Percentiles rank a stretch among this genome's conserved stretches.
Evolutionary conservation across 1,140 invertebrate genomes (phyloP).

Genomic region (Oedothorax gibbosus): DNA sequence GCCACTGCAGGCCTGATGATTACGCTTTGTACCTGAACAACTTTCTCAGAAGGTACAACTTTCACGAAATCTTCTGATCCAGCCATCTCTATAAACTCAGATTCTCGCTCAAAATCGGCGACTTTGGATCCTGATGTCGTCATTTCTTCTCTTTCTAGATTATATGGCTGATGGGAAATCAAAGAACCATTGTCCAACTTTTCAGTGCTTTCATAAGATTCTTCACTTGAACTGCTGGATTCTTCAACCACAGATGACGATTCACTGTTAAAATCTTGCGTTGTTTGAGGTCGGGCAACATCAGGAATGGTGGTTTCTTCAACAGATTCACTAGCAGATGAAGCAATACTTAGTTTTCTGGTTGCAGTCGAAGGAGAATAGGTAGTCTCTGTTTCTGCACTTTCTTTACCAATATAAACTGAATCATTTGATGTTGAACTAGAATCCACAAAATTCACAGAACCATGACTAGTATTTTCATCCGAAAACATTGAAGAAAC

Average conservation of each 20-base stretch:
- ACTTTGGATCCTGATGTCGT: too few species aligned
- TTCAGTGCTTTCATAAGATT: background rate
- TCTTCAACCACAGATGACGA: background rate
- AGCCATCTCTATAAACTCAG: too few species aligned
- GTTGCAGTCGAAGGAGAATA: background rate
- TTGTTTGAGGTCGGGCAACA: background rate
- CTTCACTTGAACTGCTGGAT: background rate
- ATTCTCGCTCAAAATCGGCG: too few species aligned
- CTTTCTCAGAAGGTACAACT: background rate
- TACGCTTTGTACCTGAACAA: background rate
- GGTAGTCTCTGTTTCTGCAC: background rate
- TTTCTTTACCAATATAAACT: background rate
- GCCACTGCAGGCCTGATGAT: background rate
- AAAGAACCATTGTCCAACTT: background rate
- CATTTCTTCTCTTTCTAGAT: background rate
- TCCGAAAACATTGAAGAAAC: background rate
- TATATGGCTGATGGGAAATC: background rate
- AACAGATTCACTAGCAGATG: background rate
- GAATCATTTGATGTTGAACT: background rate
- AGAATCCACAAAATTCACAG: background rate
- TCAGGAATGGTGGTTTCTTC: background rate
- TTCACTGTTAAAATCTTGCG: background rate
- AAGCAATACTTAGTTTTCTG: background rate
- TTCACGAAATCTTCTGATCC: background rate
- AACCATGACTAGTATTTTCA: background rate